Evolutionary conservation across 2,113 vertebrate genomes (phyloP), one percentile per base, ranked within the genome.

Genomic region (Cygnus atratus): DNA sequence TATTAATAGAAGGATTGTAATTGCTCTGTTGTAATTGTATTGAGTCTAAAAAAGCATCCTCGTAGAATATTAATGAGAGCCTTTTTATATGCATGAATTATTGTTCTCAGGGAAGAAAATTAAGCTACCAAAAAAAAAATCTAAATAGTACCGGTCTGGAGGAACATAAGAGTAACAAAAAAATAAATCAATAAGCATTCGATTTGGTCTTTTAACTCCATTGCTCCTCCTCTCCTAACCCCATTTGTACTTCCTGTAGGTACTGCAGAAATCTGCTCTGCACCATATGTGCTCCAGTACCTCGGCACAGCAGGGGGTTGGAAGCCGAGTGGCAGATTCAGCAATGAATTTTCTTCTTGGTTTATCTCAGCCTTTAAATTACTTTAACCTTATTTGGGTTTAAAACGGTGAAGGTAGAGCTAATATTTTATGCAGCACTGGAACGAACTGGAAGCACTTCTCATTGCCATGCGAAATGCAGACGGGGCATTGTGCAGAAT

Each of bases 31-130:
- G 84, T 85, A 83, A 88, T 92, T 67, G 68, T 84, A 50, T 35
- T 3, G 66, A 82, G 88, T 31, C 78, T 85, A 79, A 84, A 84
- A 86, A 82, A 50, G 58, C 90, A 8, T 95, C 92, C 88, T 88
- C 87, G 70, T 85, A 28, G 88, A 96, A 92, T 96, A 96, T 95
- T 92, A 95, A 96, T 92, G 83, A 91, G 87, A 84, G 6, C 44
- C 70, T 91, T 58, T 94, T 91, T 89, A 25, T 8, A 58, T 37
- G 55, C 76, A 84, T 85, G 84, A 93, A 46, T 96, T 87, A 87
- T 11, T 93, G 74, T 89, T 91, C 70, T 75, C 65, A 33, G 58
- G 65, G 65, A 16, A 75, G 48, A 93, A 91, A 84, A 87, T 87
- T n/a, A 71, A 88, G 58, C 31, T 43, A 8, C 4, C 2, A 18